Conservation (phyloP, 2,888 invertebrate genomes). For the Anagyrus pseudococci region DNA sequence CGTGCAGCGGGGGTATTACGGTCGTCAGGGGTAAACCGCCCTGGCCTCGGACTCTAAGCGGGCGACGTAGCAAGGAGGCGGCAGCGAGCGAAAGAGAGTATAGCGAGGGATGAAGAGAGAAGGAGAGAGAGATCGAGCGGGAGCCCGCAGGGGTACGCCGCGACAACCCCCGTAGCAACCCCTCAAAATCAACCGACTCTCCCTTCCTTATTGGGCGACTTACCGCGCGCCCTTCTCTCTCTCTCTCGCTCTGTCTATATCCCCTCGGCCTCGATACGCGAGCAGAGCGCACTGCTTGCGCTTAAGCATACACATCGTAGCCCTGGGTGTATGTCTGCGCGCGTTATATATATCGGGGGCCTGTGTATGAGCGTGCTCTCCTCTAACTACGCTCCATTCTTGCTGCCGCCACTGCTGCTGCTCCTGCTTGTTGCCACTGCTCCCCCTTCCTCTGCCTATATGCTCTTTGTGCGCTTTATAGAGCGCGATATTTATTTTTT, state of each 20-base stretch:
- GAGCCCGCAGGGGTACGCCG: conserved; percentile 60
- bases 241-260: too few relatives aligned
- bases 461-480: conserved; percentile 7
- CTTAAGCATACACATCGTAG: too few relatives aligned
- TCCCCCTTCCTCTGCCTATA: not conserved
- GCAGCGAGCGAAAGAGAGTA: conserved; percentile 58
- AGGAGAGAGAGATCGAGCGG: conserved; percentile 56
- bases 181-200: conserved; percentile 61
- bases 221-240: conserved; percentile 32
- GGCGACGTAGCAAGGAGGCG: conserved; percentile 43
- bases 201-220: conserved; percentile 39
- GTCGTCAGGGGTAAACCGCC: conserved; percentile 52
- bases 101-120: conserved; percentile 63
- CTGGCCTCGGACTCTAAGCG: conserved; percentile 55
- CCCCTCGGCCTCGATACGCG: not conserved
- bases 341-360: not conserved
- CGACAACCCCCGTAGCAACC: conserved; percentile 62
- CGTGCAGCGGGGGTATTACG: conserved; percentile 50
- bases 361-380: not conserved
- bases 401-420: too few relatives aligned
- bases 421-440: too few relatives aligned
- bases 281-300: too few relatives aligned
- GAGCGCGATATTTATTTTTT: conserved; percentile 4
- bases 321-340: too few relatives aligned
- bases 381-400: not conserved